Evolutionary conservation across 2,888 invertebrate genomes (phyloP), one percentile per base, ranked within the genome.

Genomic region (Hirtodrosophila confusa): DNA sequence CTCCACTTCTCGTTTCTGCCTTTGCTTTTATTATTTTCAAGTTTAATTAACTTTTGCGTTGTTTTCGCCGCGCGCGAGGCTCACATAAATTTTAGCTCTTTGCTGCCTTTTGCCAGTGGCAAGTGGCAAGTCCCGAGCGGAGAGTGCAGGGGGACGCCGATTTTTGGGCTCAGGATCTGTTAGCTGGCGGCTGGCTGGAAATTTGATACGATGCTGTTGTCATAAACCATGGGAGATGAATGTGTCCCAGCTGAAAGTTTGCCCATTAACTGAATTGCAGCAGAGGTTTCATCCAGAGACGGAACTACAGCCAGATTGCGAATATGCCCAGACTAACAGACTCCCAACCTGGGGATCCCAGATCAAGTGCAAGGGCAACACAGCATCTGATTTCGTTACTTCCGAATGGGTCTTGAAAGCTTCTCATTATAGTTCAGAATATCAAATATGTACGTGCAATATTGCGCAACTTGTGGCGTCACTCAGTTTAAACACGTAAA

Each of bases 21-120:
- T 68, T 75, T 78, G 86, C 75, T 82, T 86, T 86, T 82, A 86
- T 82, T 83, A 86, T 86, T 83, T 83, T 83, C 86, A 80, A 82
- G 82, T 82, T 82, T 82, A 82, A 82, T 82, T 82, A 82, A 82
- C 82, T 82, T 82, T 82, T 86, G 80, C 75, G 69, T 69, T 85
- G 82, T 75, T 80, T 80, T 76, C 75, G 65, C 48, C 69, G 47
- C 60, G 43, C 50, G 44, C 54, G 49, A 53, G 62, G 66, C 56
- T 64, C 75, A 83, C 83, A 84, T 84, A 80, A 83, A 80, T 80
- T 80, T 78, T 39, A 73, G 67, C 72, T 79, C 67, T 75, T 63
- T 53, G 54, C 75, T 70, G 82, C 80, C 78, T 57, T 56, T 78
- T 72, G 72, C 75, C 71, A 62, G 37, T 45, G 54, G 68, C 36